Evolutionary conservation across 53 echinoderm and acorn worm genomes (phyloP).

Genomic region (Arbacia lixula): DNA sequence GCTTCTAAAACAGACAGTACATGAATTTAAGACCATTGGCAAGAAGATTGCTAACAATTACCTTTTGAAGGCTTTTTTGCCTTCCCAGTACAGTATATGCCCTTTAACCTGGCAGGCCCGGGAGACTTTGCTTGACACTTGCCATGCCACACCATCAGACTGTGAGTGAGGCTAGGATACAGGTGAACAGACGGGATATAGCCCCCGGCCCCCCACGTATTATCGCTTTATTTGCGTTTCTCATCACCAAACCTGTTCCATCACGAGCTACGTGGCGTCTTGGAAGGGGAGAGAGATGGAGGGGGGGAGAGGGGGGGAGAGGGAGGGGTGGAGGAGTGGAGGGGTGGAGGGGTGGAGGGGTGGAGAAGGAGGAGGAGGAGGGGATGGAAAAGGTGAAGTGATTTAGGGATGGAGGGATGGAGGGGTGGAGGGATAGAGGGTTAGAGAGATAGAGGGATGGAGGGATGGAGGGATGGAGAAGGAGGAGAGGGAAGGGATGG

Average conservation of each 20-base stretch:
- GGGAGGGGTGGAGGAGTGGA: not conserved
- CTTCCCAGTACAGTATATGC: too few relatives aligned
- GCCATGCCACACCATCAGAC: too few relatives aligned
- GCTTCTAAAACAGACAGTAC: too few relatives aligned
- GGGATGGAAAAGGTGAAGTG: too few relatives aligned
- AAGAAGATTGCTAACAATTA: too few relatives aligned
- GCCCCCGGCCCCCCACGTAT: slow-evolving; percentile 28
- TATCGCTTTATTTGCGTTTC: slow-evolving; percentile 42
- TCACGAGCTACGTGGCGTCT: not conserved
- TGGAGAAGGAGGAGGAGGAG: not conserved
- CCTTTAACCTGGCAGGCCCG: too few relatives aligned
- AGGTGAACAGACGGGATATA: not conserved
- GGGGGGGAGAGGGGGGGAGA: not conserved
- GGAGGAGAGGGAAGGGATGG: not conserved
- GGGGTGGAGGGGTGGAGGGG: not conserved
- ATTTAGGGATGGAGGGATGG: not conserved
- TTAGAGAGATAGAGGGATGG: not conserved
- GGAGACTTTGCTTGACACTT: too few relatives aligned
- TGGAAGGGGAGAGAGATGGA: not conserved
- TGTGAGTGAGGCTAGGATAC: not conserved
- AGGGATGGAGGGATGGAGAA: too few relatives aligned
- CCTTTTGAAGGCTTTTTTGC: too few relatives aligned
- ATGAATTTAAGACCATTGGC: too few relatives aligned
- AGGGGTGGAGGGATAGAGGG: not conserved
- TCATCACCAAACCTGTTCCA: slow-evolving; percentile 28